A percentile compares a stretch with the other conserved stretches of the same genome.
Evolutionary conservation across 1,140 invertebrate genomes (phyloP).

Genomic region (Eriosoma lanigerum): DNA sequence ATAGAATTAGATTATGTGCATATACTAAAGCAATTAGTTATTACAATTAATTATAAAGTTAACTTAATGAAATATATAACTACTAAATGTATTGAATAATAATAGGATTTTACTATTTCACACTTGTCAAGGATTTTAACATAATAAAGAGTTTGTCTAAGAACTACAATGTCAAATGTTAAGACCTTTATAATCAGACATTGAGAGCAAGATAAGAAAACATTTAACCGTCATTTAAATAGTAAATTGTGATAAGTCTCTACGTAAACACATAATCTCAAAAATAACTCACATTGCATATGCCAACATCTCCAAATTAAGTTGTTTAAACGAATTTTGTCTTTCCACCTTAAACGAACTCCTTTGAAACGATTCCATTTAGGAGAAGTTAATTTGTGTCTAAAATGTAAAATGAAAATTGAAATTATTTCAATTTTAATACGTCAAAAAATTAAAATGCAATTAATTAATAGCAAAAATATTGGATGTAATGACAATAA

Average conservation of each 20-base stretch:
- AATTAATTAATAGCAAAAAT: constrained; percentile 5
- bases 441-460: neutral
- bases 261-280: constrained; percentile 40
- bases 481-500: neutral
- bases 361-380: constrained; percentile 99
- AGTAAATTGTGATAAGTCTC: constrained; percentile 40
- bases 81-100: neutral
- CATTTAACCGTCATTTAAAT: constrained; percentile 45
- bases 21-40: neutral
- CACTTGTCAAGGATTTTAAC: constrained; percentile 39
- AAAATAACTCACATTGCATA: constrained; percentile 90
- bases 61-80: neutral
- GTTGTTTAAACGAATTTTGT: constrained; percentile 98
- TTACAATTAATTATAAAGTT: neutral
- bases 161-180: constrained; percentile 46
- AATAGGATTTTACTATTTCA: constrained; percentile 11
- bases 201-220: constrained; percentile 25
- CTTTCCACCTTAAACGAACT: constrained; percentile 92
- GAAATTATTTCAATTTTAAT: constrained; percentile 7
- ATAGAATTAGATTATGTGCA: too few species aligned
- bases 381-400: constrained; percentile 96
- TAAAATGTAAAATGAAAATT: constrained; percentile 61
- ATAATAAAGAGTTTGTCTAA: constrained; percentile 27
- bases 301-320: constrained; percentile 99
- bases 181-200: constrained; percentile 51